Evolutionary conservation across 2,797 vertebrate species (phyloP), one percentile per base, ranked within the genome.

Genomic region (Protonibea diacanthus): DNA sequence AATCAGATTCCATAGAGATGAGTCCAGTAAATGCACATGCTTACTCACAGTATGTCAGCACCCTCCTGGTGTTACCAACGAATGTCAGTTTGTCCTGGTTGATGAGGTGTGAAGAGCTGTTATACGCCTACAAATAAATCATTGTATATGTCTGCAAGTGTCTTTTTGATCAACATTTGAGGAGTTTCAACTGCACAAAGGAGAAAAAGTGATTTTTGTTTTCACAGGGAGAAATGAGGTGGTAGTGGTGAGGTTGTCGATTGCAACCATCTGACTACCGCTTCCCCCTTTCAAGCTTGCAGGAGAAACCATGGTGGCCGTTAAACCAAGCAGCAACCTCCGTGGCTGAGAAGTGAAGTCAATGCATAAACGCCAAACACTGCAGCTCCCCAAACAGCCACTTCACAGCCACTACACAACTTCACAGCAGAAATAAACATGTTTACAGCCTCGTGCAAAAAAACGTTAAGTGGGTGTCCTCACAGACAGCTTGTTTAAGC

Each of bases 61-160:
- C 56, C 56, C 12, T 71, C 64, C 68, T 52, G 62, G 73, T 77
- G 66, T 78, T 66, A 76, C 71, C 64, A 52, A 74, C 63, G 55
- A 85, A 86, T 88, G 87, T 90, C 77, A 59, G 27, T 71, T 63
- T 80, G 42, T 81, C 53, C 63, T 81, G 42, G 74, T 83, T 76
- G 78, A 80, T 62, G 74, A 86, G 72, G 80, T 74, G 76, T 86
- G 76, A 85, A 82, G 51, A 84, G 73, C 76, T 90, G 85, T 85
- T 87, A 85, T 76, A 87, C 42, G 61, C 79, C 77, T 71, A 80
- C 65, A 84, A 92, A 93, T 93, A 88, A 91, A 93, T 83, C 60
- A 6, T 74, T 75, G 48, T 80, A 72, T 80, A 74, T 83, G 76
- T 84, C 71, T 33, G 8, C 38, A 20, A 59, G 62, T 77, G 75